Base-by-base conservation (phyloP, 2,113 vertebrate genomes). In the Stercorarius parasiticus region DNA sequence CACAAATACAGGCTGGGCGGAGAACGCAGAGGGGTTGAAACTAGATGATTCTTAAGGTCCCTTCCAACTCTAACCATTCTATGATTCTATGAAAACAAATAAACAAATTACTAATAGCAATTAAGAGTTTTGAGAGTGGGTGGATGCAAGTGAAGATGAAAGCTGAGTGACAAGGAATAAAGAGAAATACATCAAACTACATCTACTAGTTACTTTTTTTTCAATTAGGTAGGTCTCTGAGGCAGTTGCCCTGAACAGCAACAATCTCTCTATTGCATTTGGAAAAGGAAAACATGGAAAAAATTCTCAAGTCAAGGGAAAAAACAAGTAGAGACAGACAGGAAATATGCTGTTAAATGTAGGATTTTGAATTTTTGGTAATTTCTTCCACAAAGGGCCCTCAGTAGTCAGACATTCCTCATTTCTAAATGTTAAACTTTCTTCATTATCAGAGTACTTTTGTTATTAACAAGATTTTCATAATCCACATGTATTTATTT, bases 201-300 rank as follows among this genome's bases (percentile, higher is more conserved):
- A 42, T 56, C 34, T 82, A 15, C 30, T 47, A 47, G 49, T 93
- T 82, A 36, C 86, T 85, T 93, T 42, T 59, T 34, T 78, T 47
- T 77, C 55, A 71, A 5, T 47, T 56, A 80, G 40, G 17, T 38
- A 89, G 76, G 17, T 81, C 30, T 94, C 69, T 36, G 43, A 84
- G 47, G 69, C 61, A 94, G 70, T 72, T 96, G 84, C 38, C 32
- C 64, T 70, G 18, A 83, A 83, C 19, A 90, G 52, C 83, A 84
- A 56, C 32, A 32, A 81, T 52, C 34, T 88, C 42, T 81, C 17
- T 90, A 14, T 82, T 96, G 36, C 53, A 53, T 82, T 14, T 91
- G 61, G 70, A 82, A 89, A 94, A 58, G 30, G 59, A 95, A 96
- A 96, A 85, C 66, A 58, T 71, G 43, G 65, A 66, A 94, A 96